phyloP scores from a whole-genome alignment of 2,797 vertebrate species.

The Esox masquinongy region DNA sequence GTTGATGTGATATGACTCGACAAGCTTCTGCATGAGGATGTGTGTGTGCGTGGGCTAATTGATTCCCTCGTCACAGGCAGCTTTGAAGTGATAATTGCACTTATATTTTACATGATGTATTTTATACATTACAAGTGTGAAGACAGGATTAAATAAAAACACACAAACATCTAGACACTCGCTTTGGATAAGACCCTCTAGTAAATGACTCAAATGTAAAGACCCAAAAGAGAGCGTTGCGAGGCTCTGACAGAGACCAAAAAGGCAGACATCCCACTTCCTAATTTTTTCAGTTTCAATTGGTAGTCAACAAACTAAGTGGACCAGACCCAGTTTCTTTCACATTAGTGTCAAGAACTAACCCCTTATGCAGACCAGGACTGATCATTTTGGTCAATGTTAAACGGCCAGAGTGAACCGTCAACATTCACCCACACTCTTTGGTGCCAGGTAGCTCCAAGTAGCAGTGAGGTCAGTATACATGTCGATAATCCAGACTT shows the following conservation, averaged over 20 bases:
- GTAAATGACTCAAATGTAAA: background rate
- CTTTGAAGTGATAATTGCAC: constrained; percentile 35
- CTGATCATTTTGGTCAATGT: too few relatives aligned
- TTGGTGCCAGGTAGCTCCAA: too few relatives aligned
- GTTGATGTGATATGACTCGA: constrained; percentile 19
- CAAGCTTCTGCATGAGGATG: background rate
- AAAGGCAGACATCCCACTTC: too few relatives aligned
- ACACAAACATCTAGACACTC: too few relatives aligned
- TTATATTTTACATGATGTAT: constrained; percentile 10
- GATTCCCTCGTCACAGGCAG: constrained; percentile 28
- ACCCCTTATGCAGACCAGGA: too few relatives aligned
- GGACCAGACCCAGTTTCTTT: too few relatives aligned
- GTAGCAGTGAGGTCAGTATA: background rate
- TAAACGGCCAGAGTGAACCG: too few relatives aligned
- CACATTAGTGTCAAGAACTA: too few relatives aligned
- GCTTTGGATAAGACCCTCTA: background rate
- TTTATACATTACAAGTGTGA: background rate
- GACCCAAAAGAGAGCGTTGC: background rate
- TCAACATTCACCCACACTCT: too few relatives aligned
- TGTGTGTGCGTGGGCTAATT: constrained; percentile 29
- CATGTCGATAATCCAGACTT: background rate
- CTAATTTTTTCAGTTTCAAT: too few relatives aligned
- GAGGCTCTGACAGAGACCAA: background rate
- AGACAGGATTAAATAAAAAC: background rate
- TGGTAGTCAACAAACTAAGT: too few relatives aligned